These are phyloP conservation scores for Balanococcus diminutus DNA, from an alignment of 2,888 invertebrate species.

Conservation along the genomic window DNA sequence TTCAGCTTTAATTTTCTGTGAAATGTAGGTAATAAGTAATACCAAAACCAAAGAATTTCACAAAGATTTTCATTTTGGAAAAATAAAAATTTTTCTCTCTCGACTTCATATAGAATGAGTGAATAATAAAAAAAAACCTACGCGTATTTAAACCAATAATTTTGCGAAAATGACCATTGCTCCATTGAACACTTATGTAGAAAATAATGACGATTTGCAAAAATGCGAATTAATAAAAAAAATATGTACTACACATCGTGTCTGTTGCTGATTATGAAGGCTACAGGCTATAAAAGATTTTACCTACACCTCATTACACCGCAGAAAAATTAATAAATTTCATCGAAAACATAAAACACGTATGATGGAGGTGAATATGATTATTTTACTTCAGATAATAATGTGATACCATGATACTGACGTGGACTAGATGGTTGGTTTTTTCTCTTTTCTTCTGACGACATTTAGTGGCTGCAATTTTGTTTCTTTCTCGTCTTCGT, in stretches of 20 bases:
- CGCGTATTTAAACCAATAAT: background rate
- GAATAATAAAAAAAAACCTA: background rate
- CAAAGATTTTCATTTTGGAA: no score
- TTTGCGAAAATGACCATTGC: background rate
- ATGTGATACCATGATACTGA: no score
- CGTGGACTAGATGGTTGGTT: conserved; percentile 80
- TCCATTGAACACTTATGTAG: no score
- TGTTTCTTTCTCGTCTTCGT: conserved; percentile 86
- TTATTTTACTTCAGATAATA: background rate
- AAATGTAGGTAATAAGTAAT: no score
- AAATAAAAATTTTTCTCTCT: no score
- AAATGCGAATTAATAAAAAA: background rate
- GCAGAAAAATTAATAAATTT: background rate
- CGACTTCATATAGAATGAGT: no score
- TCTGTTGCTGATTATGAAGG: conserved; percentile 8
- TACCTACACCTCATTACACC: background rate
- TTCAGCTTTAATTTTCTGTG: background rate
- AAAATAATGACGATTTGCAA: conserved; percentile 2
- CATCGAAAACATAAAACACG: background rate
- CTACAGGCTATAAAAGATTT: background rate
- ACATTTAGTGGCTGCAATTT: conserved; percentile 93
- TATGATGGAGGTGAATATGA: background rate
- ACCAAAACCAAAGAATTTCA: no score
- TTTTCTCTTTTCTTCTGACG: conserved; percentile 91
- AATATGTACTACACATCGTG: background rate